Percentiles rank a stretch among this genome's conserved stretches.
phyloP scores from a whole-genome alignment of 2,888 invertebrate species.

The Sepioteuthis lessoniana region DNA sequence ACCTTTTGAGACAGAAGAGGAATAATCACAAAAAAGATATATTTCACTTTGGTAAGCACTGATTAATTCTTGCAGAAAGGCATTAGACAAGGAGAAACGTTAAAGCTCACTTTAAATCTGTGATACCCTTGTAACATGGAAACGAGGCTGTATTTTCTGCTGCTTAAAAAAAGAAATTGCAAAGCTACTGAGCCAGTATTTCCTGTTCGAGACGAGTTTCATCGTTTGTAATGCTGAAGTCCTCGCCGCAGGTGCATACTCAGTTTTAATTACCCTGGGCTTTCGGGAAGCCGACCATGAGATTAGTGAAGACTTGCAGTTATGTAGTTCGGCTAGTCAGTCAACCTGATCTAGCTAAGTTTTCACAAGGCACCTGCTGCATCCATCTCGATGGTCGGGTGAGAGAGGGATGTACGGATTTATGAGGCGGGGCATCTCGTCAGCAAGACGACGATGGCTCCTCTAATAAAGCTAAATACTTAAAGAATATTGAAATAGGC shows the following conservation, averaged over 20 bases:
- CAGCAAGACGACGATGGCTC: background rate
- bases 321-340: background rate
- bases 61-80: no score
- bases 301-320: slow-evolving; percentile 5
- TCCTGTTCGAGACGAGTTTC: background rate
- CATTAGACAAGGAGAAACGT: no score
- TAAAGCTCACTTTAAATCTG: no score
- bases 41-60: no score
- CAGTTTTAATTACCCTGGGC: background rate
- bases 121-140: no score
- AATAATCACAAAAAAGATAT: no score
- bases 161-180: background rate
- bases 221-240: background rate
- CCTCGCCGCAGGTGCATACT: background rate
- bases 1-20: no score
- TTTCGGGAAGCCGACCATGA: background rate
- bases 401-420: background rate
- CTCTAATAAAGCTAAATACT: background rate
- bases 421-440: background rate
- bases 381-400: background rate
- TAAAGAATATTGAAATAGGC: background rate
- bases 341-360: background rate
- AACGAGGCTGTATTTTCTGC: no score
- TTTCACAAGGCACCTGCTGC: background rate
- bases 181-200: background rate